Conservation (phyloP, 2,113 vertebrate genomes). For the Menidia beryllina region DNA sequence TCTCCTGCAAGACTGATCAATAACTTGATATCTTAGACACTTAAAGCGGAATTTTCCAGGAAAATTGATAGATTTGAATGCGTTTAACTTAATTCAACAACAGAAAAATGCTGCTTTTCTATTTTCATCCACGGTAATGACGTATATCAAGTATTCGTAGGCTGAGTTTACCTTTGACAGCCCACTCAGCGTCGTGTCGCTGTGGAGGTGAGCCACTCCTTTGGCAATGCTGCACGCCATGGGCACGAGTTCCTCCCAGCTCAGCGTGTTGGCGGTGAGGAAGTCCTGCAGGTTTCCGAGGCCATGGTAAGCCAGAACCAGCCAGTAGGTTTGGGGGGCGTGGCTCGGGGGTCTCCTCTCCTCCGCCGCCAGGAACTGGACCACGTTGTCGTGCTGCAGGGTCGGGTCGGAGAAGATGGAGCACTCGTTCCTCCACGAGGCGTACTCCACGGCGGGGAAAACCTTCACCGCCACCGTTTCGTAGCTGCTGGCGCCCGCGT, state of each 20-base stretch:
- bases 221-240: constrained; percentile 86
- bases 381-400: constrained; percentile 87
- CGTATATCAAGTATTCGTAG: neutral
- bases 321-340: constrained; percentile 87
- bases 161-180: constrained; percentile 73
- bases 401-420: constrained; percentile 86
- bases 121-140: neutral
- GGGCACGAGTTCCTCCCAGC: constrained; percentile 86
- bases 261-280: constrained; percentile 82
- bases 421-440: constrained; percentile 89
- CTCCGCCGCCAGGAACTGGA: constrained; percentile 87
- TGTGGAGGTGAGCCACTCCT: constrained; percentile 89
- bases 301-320: constrained; percentile 89
- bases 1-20: too few relatives aligned
- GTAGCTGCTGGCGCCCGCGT: constrained; percentile 54
- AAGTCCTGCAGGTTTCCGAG: constrained; percentile 92
- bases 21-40: too few relatives aligned
- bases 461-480: constrained; percentile 91
- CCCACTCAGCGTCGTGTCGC: constrained; percentile 84
- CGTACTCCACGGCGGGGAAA: constrained; percentile 86
- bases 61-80: neutral
- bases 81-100: neutral
- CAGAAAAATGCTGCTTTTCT: neutral
- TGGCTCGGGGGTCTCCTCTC: constrained; percentile 67
- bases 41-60: too few relatives aligned